Conservation (phyloP, 2,797 vertebrate genomes). For the Aselliscus stoliczkanus region DNA sequence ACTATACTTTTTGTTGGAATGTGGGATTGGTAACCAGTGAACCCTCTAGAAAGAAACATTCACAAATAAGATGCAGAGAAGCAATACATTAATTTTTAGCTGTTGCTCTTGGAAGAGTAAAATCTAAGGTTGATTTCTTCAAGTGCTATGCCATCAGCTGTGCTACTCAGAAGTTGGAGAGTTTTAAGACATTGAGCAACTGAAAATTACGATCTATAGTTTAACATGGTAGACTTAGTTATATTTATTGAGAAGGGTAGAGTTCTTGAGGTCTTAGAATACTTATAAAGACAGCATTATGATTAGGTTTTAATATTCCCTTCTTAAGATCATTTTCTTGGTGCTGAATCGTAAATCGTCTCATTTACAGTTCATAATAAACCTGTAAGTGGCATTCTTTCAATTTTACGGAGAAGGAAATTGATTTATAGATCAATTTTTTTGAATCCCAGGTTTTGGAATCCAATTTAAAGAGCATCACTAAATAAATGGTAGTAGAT, state of each 20-base stretch:
- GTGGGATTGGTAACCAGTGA: conserved; percentile 24
- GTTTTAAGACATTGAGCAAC: conserved; percentile 19
- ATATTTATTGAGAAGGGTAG: neutral
- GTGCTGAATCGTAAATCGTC: neutral
- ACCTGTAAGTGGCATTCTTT: conserved; percentile 34
- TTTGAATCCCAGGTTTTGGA: conserved; percentile 24
- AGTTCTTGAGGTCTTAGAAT: neutral
- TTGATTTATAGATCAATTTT: conserved; percentile 7
- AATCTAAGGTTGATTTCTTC: conserved; percentile 1
- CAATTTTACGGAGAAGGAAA: neutral
- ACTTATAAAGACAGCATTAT: neutral
- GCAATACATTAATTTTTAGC: neutral
- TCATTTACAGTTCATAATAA: neutral
- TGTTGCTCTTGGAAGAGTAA: conserved; percentile 17
- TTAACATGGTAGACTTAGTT: neutral
- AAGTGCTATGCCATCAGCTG: neutral
- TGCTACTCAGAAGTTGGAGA: neutral
- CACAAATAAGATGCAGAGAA: conserved; percentile 11
- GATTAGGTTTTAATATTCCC: neutral
- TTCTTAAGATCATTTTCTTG: conserved; percentile 25
- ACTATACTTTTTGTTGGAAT: conserved; percentile 56
- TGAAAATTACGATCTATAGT: neutral
- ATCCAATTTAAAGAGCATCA: neutral
- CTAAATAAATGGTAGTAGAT: neutral
- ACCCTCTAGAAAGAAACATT: conserved; percentile 48